Evolutionary conservation across 2,888 invertebrate species (phyloP).

Genomic region (Conistra vaccinii): DNA sequence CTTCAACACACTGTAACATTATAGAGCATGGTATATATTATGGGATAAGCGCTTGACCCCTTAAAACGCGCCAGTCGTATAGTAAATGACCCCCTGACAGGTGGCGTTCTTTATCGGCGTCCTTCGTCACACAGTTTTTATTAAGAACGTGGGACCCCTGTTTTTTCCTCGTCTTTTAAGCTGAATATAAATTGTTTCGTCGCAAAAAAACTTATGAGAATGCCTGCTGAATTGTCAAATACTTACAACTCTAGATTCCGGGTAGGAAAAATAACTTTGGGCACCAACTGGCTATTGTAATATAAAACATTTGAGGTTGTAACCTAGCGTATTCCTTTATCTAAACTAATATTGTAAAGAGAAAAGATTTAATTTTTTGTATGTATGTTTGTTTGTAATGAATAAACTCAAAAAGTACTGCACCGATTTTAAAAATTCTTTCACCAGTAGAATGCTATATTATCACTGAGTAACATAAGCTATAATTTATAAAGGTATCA

Average conservation of each 20-base stretch:
- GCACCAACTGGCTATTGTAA: background rate
- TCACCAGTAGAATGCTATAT: too few relatives aligned
- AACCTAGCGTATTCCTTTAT: too few relatives aligned
- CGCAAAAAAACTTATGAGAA: conserved; percentile 31
- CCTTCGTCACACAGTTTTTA: conserved; percentile 47
- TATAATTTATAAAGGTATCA: too few relatives aligned
- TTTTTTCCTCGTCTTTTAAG: conserved; percentile 37
- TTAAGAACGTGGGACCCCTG: conserved; percentile 33
- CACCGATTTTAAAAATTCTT: too few relatives aligned
- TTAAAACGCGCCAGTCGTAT: conserved; percentile 14
- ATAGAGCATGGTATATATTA: background rate
- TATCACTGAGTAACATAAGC: too few relatives aligned
- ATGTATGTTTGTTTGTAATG: too few relatives aligned
- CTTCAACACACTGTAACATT: background rate
- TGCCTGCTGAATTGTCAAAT: conserved; percentile 43
- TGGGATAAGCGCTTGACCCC: conserved; percentile 37
- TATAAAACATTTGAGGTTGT: too few relatives aligned
- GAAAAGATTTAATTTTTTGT: too few relatives aligned
- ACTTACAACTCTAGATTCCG: background rate
- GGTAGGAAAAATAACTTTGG: background rate
- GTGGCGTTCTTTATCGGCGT: conserved; percentile 36
- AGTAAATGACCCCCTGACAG: conserved; percentile 51
- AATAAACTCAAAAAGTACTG: too few relatives aligned
- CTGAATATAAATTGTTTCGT: conserved; percentile 36
- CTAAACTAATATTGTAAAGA: too few relatives aligned